Base-by-base conservation (phyloP, 2,797 vertebrate species). In the Macropus fuliginosus region DNA sequence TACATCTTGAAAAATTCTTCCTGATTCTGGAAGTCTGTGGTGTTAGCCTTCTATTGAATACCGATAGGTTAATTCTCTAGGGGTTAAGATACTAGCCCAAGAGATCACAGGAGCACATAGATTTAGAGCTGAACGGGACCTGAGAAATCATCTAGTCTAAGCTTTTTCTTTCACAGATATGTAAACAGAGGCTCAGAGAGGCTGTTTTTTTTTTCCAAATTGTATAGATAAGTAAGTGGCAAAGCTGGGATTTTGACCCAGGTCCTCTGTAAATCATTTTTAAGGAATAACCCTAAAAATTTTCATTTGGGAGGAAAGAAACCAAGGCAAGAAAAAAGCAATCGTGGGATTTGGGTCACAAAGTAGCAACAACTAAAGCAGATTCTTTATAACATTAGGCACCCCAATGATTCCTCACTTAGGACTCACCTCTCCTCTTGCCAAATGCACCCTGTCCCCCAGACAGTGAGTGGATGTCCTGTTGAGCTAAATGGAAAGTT, bases 361-460 rank as follows among this genome's bases (percentile, higher is more conserved):
- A 87, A 87, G 21, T 10, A 50, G 40, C 40, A 50, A 87, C 9
- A 11, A 87, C 24, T 46, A 50, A 87, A 87, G 40, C 2, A 4
- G 9, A 27, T 24, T 27, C 40, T 50, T 27, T 81, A 46, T 18
- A 66, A 87, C 46, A 21, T 50, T 27, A 27, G 40, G 40, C 8
- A 50, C 74, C 74, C 40, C 9, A 27, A 27, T 11, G 40, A 94
- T 91, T 50, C 10, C 94, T 52, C 50, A 55, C 56, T 54, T 87
- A 59, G 31, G 40, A 56, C 95, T 97, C 93, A 97, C 96, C 97
- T 97, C 90, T 96, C 31, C 96, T 97, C 62, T 96, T n/a, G 54
- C 90, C 66, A 0, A 24, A 87, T 11, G 89, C 55, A 9, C 74
- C 95, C 54, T 91, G 81, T 89, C 55, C 92, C 24, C 46, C 91